Evolutionary conservation across 2,113 vertebrate species (phyloP).

Genomic region (Lanius collurio): DNA sequence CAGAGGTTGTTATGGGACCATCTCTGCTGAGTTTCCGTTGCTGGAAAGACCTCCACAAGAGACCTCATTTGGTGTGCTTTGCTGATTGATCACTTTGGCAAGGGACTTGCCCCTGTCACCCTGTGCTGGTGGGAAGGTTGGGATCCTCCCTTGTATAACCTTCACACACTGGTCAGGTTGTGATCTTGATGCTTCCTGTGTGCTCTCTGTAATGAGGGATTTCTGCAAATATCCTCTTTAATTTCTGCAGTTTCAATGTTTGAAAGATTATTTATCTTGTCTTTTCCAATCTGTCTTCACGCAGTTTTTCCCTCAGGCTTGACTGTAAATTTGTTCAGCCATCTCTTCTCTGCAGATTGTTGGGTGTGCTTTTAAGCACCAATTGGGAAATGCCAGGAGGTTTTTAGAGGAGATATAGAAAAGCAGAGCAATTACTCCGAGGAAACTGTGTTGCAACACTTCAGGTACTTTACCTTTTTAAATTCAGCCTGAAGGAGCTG

Average conservation of each 20-base stretch:
- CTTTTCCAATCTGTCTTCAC: not conserved
- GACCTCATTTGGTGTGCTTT: not conserved
- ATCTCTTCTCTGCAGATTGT: not conserved
- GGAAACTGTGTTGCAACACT: not conserved
- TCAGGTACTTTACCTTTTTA: not conserved
- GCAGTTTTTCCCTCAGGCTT: not conserved
- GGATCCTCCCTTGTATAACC: not conserved
- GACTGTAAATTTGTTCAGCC: not conserved
- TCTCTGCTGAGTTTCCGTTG: not conserved
- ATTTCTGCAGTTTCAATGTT: not conserved
- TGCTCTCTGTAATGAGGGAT: not conserved
- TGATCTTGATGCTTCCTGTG: not conserved
- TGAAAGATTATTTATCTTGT: not conserved
- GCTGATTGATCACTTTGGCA: not conserved
- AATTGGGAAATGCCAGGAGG: not conserved
- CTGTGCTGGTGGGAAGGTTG: not conserved
- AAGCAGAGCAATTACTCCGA: not conserved
- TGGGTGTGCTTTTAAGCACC: not conserved
- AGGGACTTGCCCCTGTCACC: fast-evolving
- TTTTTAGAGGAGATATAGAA: not conserved
- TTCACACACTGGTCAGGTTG: not conserved
- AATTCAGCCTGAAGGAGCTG: not conserved
- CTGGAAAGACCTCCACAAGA: not conserved
- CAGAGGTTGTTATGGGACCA: not conserved
- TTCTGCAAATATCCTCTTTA: not conserved